These are phyloP conservation scores for Magallana gigas DNA, from an alignment of 1,140 invertebrate species.

Conservation along the genomic window DNA sequence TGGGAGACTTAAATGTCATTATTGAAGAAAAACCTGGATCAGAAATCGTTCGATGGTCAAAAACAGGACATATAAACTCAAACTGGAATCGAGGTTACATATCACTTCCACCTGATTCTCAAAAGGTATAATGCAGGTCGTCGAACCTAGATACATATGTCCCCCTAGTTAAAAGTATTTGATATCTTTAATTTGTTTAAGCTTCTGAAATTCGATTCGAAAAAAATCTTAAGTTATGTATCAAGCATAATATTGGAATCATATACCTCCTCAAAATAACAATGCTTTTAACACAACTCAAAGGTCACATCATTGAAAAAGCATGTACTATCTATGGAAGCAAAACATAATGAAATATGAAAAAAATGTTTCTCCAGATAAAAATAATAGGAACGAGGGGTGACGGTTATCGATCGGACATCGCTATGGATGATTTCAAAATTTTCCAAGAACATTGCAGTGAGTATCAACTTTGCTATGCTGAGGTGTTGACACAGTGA, in stretches of 20 bases:
- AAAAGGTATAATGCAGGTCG: neutral
- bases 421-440: neutral
- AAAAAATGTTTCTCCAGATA: neutral
- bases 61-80: neutral
- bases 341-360: neutral
- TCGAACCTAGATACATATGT: no score
- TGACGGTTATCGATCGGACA: neutral
- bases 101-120: neutral
- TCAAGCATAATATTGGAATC: no score
- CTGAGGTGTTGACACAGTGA: no score
- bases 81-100: neutral
- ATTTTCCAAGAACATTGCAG: neutral
- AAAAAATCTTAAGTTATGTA: no score
- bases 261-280: no score
- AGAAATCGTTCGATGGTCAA: neutral
- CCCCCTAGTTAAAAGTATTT: no score
- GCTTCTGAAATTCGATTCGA: no score
- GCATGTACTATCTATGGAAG: no score
- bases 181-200: no score
- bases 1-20: neutral
- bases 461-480: neutral
- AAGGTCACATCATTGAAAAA: no score
- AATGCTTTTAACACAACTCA: no score
- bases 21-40: neutral
- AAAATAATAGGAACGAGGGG: neutral